Conservation (phyloP, 2,888 invertebrate genomes). For the Chymomyza procnemis region DNA sequence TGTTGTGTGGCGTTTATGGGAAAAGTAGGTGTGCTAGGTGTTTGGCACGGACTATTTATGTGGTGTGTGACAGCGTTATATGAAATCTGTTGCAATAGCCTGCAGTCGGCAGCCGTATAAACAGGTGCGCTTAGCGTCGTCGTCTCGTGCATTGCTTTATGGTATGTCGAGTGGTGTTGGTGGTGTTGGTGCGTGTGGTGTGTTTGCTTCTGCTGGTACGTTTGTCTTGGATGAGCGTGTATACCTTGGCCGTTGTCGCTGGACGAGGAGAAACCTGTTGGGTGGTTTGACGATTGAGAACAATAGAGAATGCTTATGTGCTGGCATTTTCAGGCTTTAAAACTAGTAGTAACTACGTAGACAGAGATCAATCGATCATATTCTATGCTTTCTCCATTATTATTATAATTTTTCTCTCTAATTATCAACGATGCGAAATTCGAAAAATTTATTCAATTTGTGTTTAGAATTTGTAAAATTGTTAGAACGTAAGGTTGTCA, state of each 20-base stretch:
- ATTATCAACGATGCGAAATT: no score
- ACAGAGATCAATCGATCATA: no score
- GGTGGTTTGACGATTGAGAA: background rate
- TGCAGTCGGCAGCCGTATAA: slow-evolving; percentile 74
- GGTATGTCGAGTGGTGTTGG: slow-evolving; percentile 31
- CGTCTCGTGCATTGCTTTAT: slow-evolving; percentile 35
- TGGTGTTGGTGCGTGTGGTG: slow-evolving; percentile 33
- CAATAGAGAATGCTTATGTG: background rate
- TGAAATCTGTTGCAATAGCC: slow-evolving; percentile 73
- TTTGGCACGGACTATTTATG: slow-evolving; percentile 65
- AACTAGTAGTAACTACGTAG: background rate
- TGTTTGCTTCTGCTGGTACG: slow-evolving; percentile 29
- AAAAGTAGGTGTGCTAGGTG: slow-evolving; percentile 62
- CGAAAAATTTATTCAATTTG: no score
- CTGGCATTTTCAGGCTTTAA: background rate
- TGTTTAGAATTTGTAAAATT: no score
- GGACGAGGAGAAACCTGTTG: slow-evolving; percentile 90
- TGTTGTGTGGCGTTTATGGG: slow-evolving; percentile 43
- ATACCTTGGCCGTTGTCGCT: slow-evolving; percentile 94
- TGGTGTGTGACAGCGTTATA: slow-evolving; percentile 74
- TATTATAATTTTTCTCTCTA: no score
- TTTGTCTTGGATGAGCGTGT: slow-evolving; percentile 81
- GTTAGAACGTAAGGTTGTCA: no score
- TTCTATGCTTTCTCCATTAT: no score
- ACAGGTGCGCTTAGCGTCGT: slow-evolving; percentile 54